Evolutionary conservation across 2,888 invertebrate genomes (phyloP), one percentile per base, ranked within the genome.

Genomic region (Xylota sylvarum): DNA sequence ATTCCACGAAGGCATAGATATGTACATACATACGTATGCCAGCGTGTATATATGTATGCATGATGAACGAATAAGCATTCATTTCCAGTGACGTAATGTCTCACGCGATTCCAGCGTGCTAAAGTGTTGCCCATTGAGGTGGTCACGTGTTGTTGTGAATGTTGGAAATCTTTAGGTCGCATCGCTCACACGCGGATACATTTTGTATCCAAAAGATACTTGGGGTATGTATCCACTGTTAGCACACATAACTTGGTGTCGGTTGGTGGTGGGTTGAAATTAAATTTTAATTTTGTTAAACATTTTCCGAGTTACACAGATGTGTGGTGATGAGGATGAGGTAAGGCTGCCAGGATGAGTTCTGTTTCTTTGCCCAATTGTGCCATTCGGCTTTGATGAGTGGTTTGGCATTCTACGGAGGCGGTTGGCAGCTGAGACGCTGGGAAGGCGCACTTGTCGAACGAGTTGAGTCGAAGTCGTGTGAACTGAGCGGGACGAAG

Each of bases 61-160:
- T 40, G 52, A 17, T 23, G 40, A 88, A 88, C 88, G 88, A 87
- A 85, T 79, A 81, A 83, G 88, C 87, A 88, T 90, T 90, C 90
- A 90, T 91, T 89, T 89, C 86, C 88, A 90, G 90, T 92, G 92
- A 92, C 92, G 92, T 91, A 92, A 92, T 90, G 88, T 87, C 92
- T 92, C 92, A 92, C 92, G 92, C 92, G 92, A 92, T 90, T 90
- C 90, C 89, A 90, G 90, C 92, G 90, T 92, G 89, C 65, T 83
- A 65, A 67, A 78, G 76, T 50, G 90, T 89, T 89, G 88, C 88
- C 88, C 88, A 89, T 90, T 90, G 89, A 89, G 89, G 89, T 90
- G 90, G 90, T 90, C 90, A 90, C 90, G 90, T 90, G 90, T 90
- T 90, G 88, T 89, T 87, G 73, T 67, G 65, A 55, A 69, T 81